Evolutionary conservation across 2,797 vertebrate species (phyloP).

Genomic region (Lutjanus campechanus): DNA sequence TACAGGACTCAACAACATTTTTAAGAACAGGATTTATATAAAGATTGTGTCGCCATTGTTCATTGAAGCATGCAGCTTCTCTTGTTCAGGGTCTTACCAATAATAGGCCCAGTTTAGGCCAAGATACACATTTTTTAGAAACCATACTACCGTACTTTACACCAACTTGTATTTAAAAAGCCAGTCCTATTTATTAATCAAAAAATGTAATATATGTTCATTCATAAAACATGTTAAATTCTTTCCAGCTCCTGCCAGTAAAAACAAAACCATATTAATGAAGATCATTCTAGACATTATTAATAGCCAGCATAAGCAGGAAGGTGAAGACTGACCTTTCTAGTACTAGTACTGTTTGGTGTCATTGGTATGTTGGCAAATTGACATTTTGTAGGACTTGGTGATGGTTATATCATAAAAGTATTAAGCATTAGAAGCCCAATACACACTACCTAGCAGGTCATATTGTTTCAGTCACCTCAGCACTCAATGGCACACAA

Average conservation of each 20-base stretch:
- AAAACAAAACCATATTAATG: conserved; percentile 3
- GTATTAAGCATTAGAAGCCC: background rate
- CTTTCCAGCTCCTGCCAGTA: conserved; percentile 15
- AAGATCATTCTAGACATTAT: conserved; percentile 1
- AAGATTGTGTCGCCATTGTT: conserved; percentile 7
- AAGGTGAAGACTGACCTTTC: conserved; percentile 9
- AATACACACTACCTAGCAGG: conserved; percentile 5
- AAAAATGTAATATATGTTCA: conserved; percentile 19
- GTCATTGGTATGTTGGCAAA: background rate
- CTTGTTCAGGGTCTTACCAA: conserved; percentile 21
- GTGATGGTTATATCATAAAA: background rate
- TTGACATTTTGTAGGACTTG: background rate
- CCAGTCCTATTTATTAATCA: conserved; percentile 15
- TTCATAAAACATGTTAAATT: background rate
- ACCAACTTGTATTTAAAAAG: conserved; percentile 4
- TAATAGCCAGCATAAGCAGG: conserved; percentile 22
- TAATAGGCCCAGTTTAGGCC: conserved; percentile 7
- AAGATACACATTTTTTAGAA: conserved; percentile 22
- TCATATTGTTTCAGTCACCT: conserved; percentile 20
- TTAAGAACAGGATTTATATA: conserved; percentile 10
- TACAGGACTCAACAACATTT: conserved; percentile 19
- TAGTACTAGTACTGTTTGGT: background rate
- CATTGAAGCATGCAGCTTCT: conserved; percentile 30
- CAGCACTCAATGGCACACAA: conserved; percentile 26
- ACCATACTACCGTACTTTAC: conserved; percentile 1